Base-by-base conservation (phyloP, 2,797 vertebrate genomes). In the Gadopsis bispinosus region DNA sequence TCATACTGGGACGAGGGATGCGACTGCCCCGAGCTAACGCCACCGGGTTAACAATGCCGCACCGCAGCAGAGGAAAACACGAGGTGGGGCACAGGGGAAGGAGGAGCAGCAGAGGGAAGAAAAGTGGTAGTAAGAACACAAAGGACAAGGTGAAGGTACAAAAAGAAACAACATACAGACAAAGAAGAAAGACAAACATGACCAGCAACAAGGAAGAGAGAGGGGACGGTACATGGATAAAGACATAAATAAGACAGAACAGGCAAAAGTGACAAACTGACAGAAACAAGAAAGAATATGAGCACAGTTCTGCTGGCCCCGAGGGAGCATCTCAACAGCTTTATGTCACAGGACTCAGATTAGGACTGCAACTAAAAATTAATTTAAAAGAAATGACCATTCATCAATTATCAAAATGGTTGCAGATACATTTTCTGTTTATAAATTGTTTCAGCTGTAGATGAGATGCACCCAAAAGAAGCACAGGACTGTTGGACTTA, bases 1-100 rank as follows among this genome's bases (percentile, higher is more conserved):
- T 99, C 96, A 99, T 97, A 93, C 98, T 99, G 93, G 98, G 98
- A 75, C 98, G 97, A 88, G 98, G 98, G 92, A 99, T 99, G 90
- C 98, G 98, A 93, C 98, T 99, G 95, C 97, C 97, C 91, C 97
- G 97, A n/a, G 96, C 98, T 99, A 96, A 93, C 66, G 75, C 66
- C 88, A 68, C 84, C 79, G 62, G 16, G 77, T 79, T 83, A 56
- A 81, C 76, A 81, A 86, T 72, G 63, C 41, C 65, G 31, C 71
- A 65, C 50, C 79, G 68, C 67, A 55, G 80, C 69, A 58, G 60
- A 67, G 76, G 65, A 22, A 62, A 51, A 68, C 26, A 13, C 11
- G 67, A 71, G 33, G 1, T 50, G 54, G 26, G 31, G 67, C 37
- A 37, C 3, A 13, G 11, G 77, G 45, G 54, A 50, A 69, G 70